These are phyloP conservation scores for Nephrotoma flavescens DNA, from an alignment of 2,888 invertebrate species.

Conservation along the genomic window DNA sequence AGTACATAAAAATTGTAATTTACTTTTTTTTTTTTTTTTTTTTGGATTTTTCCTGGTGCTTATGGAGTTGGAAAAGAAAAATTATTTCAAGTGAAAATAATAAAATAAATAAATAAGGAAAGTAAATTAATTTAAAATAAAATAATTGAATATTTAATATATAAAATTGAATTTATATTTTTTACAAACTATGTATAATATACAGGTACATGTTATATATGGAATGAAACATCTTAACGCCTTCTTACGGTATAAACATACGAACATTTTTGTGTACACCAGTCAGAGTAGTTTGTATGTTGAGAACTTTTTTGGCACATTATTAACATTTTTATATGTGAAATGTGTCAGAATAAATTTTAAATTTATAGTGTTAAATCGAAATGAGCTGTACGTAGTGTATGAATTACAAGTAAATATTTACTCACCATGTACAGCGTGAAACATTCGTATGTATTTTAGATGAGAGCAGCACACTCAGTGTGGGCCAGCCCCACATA, in stretches of 20 bases:
- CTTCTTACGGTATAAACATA: neutral
- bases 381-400: neutral
- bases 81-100: neutral
- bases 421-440: neutral
- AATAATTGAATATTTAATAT: neutral
- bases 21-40: neutral
- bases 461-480: neutral
- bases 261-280: neutral
- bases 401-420: neutral
- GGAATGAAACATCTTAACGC: neutral
- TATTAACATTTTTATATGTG: neutral
- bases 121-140: neutral
- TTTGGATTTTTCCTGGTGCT: neutral
- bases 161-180: neutral
- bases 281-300: neutral
- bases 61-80: neutral
- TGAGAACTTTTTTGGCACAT: neutral
- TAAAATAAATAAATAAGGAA: neutral
- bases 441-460: neutral
- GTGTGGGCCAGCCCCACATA: neutral
- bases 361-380: neutral
- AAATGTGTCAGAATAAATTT: neutral
- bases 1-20: neutral
- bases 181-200: neutral
- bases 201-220: neutral